phyloP scores from a whole-genome alignment of 1,140 invertebrate genomes.

The Zaprionus tsacasi region DNA sequence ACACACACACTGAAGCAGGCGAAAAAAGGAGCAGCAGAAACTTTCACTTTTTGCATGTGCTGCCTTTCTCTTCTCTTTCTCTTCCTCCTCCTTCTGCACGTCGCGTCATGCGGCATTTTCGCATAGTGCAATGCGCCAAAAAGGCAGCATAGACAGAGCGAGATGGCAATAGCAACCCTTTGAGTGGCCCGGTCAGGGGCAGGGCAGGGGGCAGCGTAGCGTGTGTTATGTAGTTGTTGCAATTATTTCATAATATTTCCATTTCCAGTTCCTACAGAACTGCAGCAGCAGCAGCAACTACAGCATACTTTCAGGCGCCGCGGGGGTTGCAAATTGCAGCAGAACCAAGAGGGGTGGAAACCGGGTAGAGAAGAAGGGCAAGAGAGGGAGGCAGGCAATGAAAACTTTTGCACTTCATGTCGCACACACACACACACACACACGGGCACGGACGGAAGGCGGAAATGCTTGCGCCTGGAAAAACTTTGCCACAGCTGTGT shows the following conservation, averaged over 20 bases:
- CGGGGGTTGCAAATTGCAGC: conserved; percentile 58
- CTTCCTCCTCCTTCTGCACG: not conserved
- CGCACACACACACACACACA: conserved; percentile 11
- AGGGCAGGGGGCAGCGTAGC: not conserved
- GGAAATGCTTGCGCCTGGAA: conserved; percentile 64
- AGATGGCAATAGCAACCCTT: conserved; percentile 2
- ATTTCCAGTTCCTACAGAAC: conserved; percentile 44
- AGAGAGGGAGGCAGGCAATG: conserved; percentile 13
- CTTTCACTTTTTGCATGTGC: conserved; percentile 77
- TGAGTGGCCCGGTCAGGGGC: not conserved
- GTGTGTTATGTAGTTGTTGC: conserved; percentile 43
- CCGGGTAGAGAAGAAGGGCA: not conserved
- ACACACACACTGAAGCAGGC: not conserved
- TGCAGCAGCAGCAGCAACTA: conserved; percentile 50
- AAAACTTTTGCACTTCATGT: conserved; percentile 62
- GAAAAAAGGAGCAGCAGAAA: conserved; percentile 71
- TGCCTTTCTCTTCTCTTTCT: no score
- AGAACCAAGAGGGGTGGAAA: conserved; percentile 12
- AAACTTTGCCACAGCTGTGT: conserved; percentile 66
- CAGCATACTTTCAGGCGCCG: conserved; percentile 52
- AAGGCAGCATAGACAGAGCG: conserved; percentile 33
- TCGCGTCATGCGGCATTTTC: conserved; percentile 74
- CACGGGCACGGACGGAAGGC: not conserved
- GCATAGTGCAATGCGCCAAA: conserved; percentile 79
- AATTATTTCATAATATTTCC: conserved; percentile 62